Evolutionary conservation across 2,797 vertebrate species (phyloP).

Genomic region (Macroramphosus scolopax): DNA sequence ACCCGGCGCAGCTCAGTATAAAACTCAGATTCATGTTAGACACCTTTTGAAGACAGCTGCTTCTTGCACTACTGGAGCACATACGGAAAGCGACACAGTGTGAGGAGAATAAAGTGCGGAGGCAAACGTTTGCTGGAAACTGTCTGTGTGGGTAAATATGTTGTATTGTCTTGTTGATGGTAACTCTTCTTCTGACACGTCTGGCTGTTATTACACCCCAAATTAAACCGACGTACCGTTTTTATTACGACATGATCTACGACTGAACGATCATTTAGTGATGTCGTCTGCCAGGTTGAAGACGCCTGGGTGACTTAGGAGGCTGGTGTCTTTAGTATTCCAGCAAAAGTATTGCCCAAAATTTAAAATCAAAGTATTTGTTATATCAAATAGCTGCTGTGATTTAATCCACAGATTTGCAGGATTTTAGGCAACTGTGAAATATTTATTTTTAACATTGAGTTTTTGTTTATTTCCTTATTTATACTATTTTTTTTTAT

Average conservation of each 20-base stretch:
- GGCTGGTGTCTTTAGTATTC: too few species aligned
- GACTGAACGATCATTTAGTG: constrained; percentile 3
- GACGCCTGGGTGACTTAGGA: constrained; percentile 10
- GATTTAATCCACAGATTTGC: not conserved
- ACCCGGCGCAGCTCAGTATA: too few species aligned
- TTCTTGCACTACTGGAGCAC: constrained; percentile 64
- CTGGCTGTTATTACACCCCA: too few species aligned
- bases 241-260: too few species aligned
- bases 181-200: too few species aligned
- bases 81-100: constrained; percentile 35
- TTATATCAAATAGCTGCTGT: not conserved
- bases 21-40: constrained; percentile 49
- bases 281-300: too few species aligned
- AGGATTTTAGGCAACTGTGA: constrained; percentile 5
- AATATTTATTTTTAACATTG: not conserved
- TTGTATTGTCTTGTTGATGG: too few species aligned
- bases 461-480: not conserved
- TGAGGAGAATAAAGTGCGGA: constrained; percentile 20
- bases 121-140: constrained; percentile 36
- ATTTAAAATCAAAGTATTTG: not conserved
- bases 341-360: not conserved
- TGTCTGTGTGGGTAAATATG: constrained; percentile 6
- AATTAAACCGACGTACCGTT: too few species aligned
- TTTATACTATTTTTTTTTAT: not conserved
- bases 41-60: constrained; percentile 59